Base-by-base conservation (phyloP, 1,140 invertebrate species). In the Contarinia nasturtii region DNA sequence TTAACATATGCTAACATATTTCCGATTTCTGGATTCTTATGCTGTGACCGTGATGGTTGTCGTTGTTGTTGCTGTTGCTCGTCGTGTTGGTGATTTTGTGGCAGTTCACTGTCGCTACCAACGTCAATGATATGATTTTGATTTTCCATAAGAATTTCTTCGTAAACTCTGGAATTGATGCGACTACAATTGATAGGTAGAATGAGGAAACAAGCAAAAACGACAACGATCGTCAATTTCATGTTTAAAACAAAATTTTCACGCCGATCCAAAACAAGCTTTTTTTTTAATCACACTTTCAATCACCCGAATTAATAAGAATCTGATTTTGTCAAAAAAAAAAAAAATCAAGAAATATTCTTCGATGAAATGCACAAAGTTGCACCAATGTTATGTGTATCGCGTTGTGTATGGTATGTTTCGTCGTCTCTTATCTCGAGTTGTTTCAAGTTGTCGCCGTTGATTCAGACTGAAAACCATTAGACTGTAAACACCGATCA, bases 1-100 rank as follows among this genome's bases (percentile, higher is more conserved):
- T 53, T 57, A 49, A 58, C 55, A 54, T 60, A 60, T 56, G 56
- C 54, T 44, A 58, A 52, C 48, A 48, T 54, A 41, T 38, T 22
- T 7, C 27, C 46, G 22, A 38, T 14, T n/a, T 38, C 17, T 5
- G 51, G 19, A 34, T 34, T 7, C 7, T 45, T 45, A 33, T 33
- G 22, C 14, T 33, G 27, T 4, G n/a, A 3, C 12, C 37, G 17
- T 5, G 14, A 5, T 38, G 17, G 17, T 38, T 4, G 37, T 5
- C 3, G 42, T 14, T 44, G 42, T 7, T 44, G 5, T 18, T 44
- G n/a, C 22, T 1, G 21, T 21, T 15, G 45, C 40, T 38, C 17
- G 14, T 38, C 37, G 14, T 38, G 4, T 14, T 38, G 17, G 4
- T 12, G 40, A 17, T 42, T 18, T 17, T 17, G 40, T 42, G 15